Evolutionary conservation across 2,113 vertebrate species (phyloP).

Genomic region (Amphiprion percula): DNA sequence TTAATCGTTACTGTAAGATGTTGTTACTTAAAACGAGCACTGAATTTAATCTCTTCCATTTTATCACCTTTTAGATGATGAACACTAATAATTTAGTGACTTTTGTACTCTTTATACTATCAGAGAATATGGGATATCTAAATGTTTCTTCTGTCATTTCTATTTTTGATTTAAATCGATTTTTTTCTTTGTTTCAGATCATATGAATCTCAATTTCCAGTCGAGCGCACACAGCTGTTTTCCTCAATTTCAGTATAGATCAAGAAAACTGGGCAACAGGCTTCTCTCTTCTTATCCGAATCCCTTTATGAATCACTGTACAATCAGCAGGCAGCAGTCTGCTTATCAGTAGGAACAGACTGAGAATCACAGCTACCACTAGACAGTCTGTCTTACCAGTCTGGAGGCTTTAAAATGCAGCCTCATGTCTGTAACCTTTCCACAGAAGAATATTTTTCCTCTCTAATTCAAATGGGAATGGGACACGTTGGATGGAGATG

Average conservation of each 20-base stretch:
- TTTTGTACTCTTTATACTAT: neutral
- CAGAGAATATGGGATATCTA: neutral
- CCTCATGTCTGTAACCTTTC: constrained; percentile 60
- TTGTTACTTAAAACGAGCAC: neutral
- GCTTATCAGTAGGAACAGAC: neutral
- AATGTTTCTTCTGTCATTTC: neutral
- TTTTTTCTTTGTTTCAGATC: neutral
- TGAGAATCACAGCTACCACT: constrained; percentile 32
- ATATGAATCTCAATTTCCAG: neutral
- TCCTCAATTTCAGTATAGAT: neutral
- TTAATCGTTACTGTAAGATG: neutral
- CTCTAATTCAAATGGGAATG: constrained; percentile 36
- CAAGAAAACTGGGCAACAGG: constrained; percentile 5
- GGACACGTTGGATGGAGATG: constrained; percentile 50
- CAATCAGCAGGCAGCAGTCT: constrained; percentile 16
- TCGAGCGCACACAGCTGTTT: constrained; percentile 32
- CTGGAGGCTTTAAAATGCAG: constrained; percentile 52
- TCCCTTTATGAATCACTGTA: constrained; percentile 24
- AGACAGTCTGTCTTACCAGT: constrained; percentile 11
- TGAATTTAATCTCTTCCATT: neutral
- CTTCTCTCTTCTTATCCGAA: neutral
- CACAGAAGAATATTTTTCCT: constrained; percentile 20
- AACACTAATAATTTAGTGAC: neutral
- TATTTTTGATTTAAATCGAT: neutral
- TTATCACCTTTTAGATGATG: neutral